Conservation (phyloP, 2,888 invertebrate genomes). For the Ophion costatus region DNA sequence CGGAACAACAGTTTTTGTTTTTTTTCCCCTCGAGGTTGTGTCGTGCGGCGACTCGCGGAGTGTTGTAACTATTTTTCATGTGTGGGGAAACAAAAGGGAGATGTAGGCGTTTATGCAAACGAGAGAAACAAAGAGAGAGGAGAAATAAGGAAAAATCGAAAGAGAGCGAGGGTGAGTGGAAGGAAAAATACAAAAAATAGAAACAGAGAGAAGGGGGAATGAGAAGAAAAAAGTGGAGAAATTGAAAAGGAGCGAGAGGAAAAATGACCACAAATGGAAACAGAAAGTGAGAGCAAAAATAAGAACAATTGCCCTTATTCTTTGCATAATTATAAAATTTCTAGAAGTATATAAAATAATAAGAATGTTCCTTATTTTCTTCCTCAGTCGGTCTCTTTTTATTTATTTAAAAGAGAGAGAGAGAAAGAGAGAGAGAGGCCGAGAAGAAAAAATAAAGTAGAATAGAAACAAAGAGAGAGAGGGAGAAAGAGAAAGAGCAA, state of each 20-base stretch:
- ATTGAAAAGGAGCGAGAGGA: no score
- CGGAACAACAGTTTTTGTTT: conserved; percentile 11
- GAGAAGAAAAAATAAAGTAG: background rate
- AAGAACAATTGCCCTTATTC: no score
- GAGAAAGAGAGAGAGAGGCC: background rate
- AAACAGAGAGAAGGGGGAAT: no score
- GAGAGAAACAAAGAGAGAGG: background rate
- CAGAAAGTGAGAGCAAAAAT: no score
- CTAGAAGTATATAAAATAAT: no score
- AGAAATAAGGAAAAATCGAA: background rate
- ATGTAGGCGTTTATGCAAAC: conserved; percentile 57
- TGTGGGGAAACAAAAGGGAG: conserved; percentile 27
- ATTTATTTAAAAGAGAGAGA: background rate
- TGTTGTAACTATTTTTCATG: conserved; percentile 35
- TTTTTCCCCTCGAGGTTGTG: background rate
- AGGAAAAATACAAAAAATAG: no score
- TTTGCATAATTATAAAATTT: no score
- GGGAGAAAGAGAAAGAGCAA: background rate
- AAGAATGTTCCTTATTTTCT: no score
- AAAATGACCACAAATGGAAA: no score
- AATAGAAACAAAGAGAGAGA: background rate
- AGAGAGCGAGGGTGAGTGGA: background rate
- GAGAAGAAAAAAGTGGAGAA: no score
- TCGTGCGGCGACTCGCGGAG: conserved; percentile 11
- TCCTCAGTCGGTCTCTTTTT: no score